phyloP scores from a whole-genome alignment of 2,113 vertebrate species.

The Paedocypris sp. region DNA sequence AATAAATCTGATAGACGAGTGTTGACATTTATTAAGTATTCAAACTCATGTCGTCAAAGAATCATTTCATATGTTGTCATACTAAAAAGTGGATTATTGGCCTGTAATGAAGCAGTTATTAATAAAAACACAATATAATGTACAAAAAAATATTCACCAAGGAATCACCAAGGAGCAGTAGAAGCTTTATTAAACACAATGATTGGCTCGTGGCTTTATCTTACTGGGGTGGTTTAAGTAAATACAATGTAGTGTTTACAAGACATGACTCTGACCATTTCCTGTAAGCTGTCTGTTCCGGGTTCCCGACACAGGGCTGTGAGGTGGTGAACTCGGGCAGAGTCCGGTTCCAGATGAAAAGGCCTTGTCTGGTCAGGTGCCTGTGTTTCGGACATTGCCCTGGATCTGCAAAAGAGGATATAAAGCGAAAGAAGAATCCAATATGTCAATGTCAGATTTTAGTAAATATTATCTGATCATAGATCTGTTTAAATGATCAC shows the following conservation, averaged over 20 bases:
- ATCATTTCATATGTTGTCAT: too few species aligned
- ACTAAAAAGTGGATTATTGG: neutral
- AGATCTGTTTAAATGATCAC: neutral
- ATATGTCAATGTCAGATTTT: too few species aligned
- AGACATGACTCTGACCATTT: slow-evolving; percentile 56
- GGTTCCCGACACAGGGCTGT: slow-evolving; percentile 57
- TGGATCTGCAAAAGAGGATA: slow-evolving; percentile 46
- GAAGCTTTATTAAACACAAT: too few species aligned
- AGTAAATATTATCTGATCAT: too few species aligned
- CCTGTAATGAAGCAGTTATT: too few species aligned
- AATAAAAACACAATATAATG: too few species aligned
- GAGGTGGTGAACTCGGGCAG: slow-evolving; percentile 41
- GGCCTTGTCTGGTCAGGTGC: slow-evolving; percentile 55
- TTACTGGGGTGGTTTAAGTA: too few species aligned
- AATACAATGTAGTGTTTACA: neutral
- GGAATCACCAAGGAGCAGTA: too few species aligned
- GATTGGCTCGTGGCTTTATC: too few species aligned
- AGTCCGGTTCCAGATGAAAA: slow-evolving; percentile 63
- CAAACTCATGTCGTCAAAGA: too few species aligned
- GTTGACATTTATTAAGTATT: neutral
- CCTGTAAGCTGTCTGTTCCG: slow-evolving; percentile 46
- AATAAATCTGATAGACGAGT: neutral
- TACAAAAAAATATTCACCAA: too few species aligned
- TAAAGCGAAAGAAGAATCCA: neutral
- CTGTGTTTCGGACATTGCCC: slow-evolving; percentile 50